These are phyloP conservation scores for Ceryle rudis DNA, from an alignment of 2,797 vertebrate species.

Conservation along the genomic window DNA sequence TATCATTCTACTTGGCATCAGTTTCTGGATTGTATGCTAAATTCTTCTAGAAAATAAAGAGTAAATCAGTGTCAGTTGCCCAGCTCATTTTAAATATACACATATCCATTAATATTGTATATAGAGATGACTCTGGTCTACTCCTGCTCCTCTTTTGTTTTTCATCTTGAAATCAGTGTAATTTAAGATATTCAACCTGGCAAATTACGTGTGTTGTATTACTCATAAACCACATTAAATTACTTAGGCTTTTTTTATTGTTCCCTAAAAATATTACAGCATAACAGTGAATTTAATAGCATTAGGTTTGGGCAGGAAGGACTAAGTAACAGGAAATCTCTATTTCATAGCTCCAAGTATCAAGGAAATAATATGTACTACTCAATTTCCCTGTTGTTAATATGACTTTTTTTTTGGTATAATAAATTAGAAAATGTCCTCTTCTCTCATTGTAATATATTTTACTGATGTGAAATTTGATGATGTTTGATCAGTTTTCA, in stretches of 20 bases:
- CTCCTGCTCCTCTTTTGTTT: background rate
- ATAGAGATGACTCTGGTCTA: background rate
- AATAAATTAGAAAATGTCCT: background rate
- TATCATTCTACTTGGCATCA: rapidly evolving
- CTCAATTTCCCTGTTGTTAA: background rate
- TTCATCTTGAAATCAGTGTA: background rate
- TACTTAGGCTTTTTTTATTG: background rate
- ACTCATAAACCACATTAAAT: background rate
- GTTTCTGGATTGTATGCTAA: background rate
- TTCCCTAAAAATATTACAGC: background rate
- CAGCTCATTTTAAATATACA: background rate
- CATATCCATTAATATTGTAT: background rate
- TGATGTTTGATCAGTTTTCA: background rate
- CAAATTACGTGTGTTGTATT: background rate
- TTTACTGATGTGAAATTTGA: background rate
- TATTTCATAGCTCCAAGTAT: background rate
- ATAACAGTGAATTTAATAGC: background rate
- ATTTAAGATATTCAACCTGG: background rate
- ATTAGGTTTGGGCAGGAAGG: background rate
- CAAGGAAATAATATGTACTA: background rate
- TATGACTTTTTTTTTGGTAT: background rate
- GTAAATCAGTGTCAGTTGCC: background rate
- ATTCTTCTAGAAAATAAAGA: background rate
- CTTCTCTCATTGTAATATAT: background rate
- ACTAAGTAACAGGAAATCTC: background rate